phyloP scores from a whole-genome alignment of 2,888 invertebrate genomes.

The Leptopilina syphax region DNA sequence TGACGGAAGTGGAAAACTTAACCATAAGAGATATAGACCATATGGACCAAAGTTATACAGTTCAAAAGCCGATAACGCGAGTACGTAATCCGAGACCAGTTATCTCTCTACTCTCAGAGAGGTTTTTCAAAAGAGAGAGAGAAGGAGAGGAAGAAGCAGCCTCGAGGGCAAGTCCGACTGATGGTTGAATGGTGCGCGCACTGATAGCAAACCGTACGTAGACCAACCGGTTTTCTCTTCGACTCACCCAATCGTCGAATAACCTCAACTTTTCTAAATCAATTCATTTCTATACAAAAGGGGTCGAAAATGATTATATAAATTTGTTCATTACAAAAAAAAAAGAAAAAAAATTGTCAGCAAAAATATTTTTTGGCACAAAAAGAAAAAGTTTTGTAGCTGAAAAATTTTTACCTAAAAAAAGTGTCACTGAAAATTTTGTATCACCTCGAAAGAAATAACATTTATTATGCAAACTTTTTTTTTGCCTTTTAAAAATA shows the following conservation, averaged over 20 bases:
- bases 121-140: not conserved
- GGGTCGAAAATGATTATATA: not conserved
- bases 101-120: constrained; percentile 11
- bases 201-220: constrained; percentile 17
- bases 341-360: not conserved
- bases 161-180: constrained; percentile 45
- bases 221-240: constrained; percentile 36
- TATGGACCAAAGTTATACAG: constrained; percentile 12
- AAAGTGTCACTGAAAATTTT: too few relatives aligned
- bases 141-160: constrained; percentile 20
- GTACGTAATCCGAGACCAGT: constrained; percentile 31
- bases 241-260: too few relatives aligned
- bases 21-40: constrained; percentile 2
- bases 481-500: too few relatives aligned
- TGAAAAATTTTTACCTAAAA: too few relatives aligned
- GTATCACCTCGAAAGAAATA: too few relatives aligned
- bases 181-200: constrained; percentile 39
- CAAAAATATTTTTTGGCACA: too few relatives aligned
- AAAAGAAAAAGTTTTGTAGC: too few relatives aligned
- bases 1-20: constrained; percentile 7
- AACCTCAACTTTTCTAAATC: constrained; percentile 26
- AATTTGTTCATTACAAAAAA: not conserved
- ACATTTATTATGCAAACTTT: too few relatives aligned
- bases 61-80: constrained; percentile 28
- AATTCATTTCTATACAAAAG: constrained; percentile 8